Evolutionary conservation across 2,888 invertebrate genomes (phyloP), one percentile per base, ranked within the genome.

Genomic region (Mechanitis messenoides): DNA sequence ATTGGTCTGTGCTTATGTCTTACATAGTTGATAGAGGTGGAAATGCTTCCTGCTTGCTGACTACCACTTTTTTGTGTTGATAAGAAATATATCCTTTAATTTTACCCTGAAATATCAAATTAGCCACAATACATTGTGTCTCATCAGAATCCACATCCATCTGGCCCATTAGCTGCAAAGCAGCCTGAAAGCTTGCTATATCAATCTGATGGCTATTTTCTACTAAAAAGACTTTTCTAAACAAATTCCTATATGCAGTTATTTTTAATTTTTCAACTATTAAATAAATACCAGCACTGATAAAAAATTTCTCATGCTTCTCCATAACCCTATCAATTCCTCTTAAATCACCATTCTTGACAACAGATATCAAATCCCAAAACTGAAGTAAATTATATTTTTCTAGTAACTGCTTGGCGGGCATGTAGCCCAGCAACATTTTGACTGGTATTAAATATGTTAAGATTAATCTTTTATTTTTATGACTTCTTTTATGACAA

Each of bases 21-120:
- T 84, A 91, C 69, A 94, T 90, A 69, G 92, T 92, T 68, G 94
- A 93, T 50, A 95, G 83, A 12, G 93, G 87, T 3, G 99, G 99
- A 82, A 99, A 99, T 1, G 99, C 96, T 90, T 97, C 97, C 79
- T 97, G 96, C 83, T 99, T 99, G 75, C 98, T 98, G 55, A 99
- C 96, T 56, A 99, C 99, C 61, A 99, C 92, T 86, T 98, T 98
- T 81, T 98, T 95, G 85, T 99, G 98, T 73, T 97, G 96, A 87
- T 97, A 95, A 0, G 98, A 98, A 76, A 99, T 97, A 83, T 99
- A 99, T 0, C 99, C 99, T 83, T 98, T 98, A 72, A 99, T 97
- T 90, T 97, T 98, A 33, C 97, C 97, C 85, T 98, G 98, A 78
- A 93, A 97, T 74, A 99, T 99, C 60, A 99, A 92, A 91, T 98